Evolutionary conservation across 2,888 invertebrate genomes (phyloP).

Genomic region (Leucoma salicis): DNA sequence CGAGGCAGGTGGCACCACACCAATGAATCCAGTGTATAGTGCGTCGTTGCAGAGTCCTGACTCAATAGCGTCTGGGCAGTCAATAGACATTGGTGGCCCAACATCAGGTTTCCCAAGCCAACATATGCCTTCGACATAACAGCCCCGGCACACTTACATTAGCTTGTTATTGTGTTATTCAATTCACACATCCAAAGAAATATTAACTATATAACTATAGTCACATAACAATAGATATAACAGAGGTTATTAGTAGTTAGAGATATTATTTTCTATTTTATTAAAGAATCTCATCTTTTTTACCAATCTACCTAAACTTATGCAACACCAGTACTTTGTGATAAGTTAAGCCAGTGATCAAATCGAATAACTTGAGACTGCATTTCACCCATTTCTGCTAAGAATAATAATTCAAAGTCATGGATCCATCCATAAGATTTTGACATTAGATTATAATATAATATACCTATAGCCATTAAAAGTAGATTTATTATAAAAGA

Average conservation of each 20-base stretch:
- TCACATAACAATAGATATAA: slow-evolving; percentile 28
- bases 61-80: slow-evolving; percentile 83
- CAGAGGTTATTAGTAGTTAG: slow-evolving; percentile 28
- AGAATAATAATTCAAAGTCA: slow-evolving; percentile 40
- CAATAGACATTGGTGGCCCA: slow-evolving; percentile 61
- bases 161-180: slow-evolving; percentile 32
- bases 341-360: slow-evolving; percentile 64
- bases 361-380: slow-evolving; percentile 59
- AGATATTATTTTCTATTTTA: slow-evolving; percentile 30
- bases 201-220: slow-evolving; percentile 32
- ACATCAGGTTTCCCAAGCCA: slow-evolving; percentile 46
- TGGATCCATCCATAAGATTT: slow-evolving; percentile 68
- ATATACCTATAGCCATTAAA: slow-evolving; percentile 41
- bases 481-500: slow-evolving; percentile 42
- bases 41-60: slow-evolving; percentile 88
- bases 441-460: slow-evolving; percentile 50
- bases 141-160: slow-evolving; percentile 29
- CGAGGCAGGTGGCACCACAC: slow-evolving; percentile 84
- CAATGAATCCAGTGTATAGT: slow-evolving; percentile 85
- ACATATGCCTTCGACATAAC: slow-evolving; percentile 69
- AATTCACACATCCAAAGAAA: slow-evolving; percentile 36
- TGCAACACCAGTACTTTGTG: slow-evolving; percentile 41
- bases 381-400: slow-evolving; percentile 55
- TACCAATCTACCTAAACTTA: slow-evolving; percentile 17
- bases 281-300: slow-evolving; percentile 31